Evolutionary conservation across 2,113 vertebrate genomes (phyloP).

Genomic region (Aphyosemion australe): DNA sequence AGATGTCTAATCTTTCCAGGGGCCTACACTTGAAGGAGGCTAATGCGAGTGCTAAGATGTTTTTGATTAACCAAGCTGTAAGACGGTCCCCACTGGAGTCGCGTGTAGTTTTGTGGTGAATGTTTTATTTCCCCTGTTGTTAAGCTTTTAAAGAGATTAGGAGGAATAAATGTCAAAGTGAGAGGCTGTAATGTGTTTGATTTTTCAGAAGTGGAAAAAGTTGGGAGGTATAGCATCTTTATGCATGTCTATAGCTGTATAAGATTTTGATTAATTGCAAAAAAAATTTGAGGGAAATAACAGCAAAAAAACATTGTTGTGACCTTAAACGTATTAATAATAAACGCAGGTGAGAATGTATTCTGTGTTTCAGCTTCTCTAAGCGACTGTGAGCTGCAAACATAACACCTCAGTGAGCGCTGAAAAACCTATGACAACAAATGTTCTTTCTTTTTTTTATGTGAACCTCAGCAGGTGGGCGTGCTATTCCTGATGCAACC

Average conservation of each 20-base stretch:
- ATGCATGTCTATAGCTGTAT: too few species aligned
- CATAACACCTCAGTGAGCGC: constrained; percentile 10
- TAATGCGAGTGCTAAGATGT: constrained; percentile 42
- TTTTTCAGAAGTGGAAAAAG: too few species aligned
- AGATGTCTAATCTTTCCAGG: constrained; percentile 38
- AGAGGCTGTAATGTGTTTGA: too few species aligned
- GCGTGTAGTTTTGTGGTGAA: neutral
- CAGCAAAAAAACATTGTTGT: too few species aligned
- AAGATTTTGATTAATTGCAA: too few species aligned
- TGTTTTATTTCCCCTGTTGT: neutral
- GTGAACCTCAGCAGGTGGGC: constrained; percentile 73
- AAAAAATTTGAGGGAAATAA: too few species aligned
- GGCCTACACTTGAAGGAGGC: constrained; percentile 35
- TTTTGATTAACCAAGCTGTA: constrained; percentile 31
- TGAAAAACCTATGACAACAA: constrained; percentile 35
- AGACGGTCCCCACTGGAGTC: constrained; percentile 11
- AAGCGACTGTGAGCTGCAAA: neutral
- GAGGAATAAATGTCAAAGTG: neutral
- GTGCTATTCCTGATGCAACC: constrained; percentile 79
- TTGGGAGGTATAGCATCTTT: too few species aligned
- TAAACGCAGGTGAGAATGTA: too few species aligned
- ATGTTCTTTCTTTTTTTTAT: constrained; percentile 55
- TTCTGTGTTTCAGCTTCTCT: too few species aligned
- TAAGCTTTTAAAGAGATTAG: constrained; percentile 31
- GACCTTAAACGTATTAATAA: too few species aligned